A percentile compares a stretch with the other conserved stretches of the same genome.
Evolutionary conservation across 2,797 vertebrate genomes (phyloP).

Genomic region (Parauchenoglanis punctatus): DNA sequence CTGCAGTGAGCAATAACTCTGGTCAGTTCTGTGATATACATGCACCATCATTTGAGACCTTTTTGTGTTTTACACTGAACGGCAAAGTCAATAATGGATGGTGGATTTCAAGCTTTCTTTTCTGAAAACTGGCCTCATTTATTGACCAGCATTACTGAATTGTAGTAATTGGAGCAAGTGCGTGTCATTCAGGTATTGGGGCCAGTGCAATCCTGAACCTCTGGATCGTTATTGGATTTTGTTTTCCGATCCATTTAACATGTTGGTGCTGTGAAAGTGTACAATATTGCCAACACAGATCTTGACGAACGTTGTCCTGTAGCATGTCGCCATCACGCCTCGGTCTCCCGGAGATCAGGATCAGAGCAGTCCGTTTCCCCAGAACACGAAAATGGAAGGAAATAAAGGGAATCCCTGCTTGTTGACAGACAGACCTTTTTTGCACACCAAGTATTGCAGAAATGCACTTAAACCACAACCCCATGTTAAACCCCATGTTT

Average conservation of each 20-base stretch:
- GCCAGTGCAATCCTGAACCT: neutral
- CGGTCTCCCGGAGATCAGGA: too few relatives aligned
- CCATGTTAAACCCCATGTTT: neutral
- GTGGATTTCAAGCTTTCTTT: neutral
- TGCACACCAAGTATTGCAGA: neutral
- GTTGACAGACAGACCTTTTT: too few relatives aligned
- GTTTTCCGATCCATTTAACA: neutral
- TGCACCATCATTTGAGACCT: neutral
- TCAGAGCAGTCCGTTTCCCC: neutral
- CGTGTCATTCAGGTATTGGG: neutral
- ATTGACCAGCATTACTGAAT: neutral
- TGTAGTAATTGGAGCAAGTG: neutral
- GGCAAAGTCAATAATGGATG: neutral
- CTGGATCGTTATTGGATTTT: neutral
- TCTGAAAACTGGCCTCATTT: neutral
- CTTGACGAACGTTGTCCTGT: neutral
- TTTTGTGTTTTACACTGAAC: neutral
- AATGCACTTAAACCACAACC: neutral
- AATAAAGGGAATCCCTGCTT: neutral
- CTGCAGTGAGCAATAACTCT: neutral
- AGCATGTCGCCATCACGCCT: neutral
- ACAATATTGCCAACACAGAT: neutral
- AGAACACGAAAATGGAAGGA: neutral
- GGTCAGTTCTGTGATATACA: neutral
- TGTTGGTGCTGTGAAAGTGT: neutral